Percentiles rank a stretch among this genome's conserved stretches.
These are phyloP conservation scores for Catonia carolina DNA, from an alignment of 2,888 invertebrate genomes.

Conservation along the genomic window DNA sequence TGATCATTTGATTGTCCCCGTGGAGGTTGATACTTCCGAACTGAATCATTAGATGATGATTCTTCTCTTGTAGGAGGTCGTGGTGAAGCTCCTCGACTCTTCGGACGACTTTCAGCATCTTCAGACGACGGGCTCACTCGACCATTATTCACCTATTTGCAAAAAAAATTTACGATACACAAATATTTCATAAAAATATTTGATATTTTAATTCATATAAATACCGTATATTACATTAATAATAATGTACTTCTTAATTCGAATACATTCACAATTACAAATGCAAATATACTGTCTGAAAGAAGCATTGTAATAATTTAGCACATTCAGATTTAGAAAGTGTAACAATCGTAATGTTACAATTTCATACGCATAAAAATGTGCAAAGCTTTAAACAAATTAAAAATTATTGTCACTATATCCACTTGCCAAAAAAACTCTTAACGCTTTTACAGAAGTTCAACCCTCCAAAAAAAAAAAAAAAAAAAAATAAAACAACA, in stretches of 20 bases:
- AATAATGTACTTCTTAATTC: constrained; percentile 7
- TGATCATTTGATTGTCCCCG: background rate
- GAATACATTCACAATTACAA: background rate
- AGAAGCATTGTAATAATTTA: background rate
- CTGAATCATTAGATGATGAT: background rate
- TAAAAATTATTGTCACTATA: too few species aligned
- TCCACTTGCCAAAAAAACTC: too few species aligned
- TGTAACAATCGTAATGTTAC: too few species aligned
- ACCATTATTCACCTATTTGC: constrained; percentile 27
- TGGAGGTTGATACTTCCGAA: constrained; percentile 2
- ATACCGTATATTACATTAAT: too few species aligned
- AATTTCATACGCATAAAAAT: too few species aligned
- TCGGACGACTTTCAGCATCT: constrained; percentile 13
- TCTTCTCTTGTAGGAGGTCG: background rate
- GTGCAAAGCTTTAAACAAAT: too few species aligned
- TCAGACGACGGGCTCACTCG: constrained; percentile 27
- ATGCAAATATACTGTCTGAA: background rate
- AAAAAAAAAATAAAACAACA: too few species aligned
- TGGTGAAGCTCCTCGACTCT: background rate
- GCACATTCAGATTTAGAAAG: too few species aligned
- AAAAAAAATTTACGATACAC: background rate
- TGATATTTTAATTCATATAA: too few species aligned
- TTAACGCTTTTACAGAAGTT: too few species aligned
- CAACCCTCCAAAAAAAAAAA: too few species aligned
- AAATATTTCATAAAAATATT: too few species aligned